Conservation (phyloP, 2,797 vertebrate species). For the Vultur gryphus region DNA sequence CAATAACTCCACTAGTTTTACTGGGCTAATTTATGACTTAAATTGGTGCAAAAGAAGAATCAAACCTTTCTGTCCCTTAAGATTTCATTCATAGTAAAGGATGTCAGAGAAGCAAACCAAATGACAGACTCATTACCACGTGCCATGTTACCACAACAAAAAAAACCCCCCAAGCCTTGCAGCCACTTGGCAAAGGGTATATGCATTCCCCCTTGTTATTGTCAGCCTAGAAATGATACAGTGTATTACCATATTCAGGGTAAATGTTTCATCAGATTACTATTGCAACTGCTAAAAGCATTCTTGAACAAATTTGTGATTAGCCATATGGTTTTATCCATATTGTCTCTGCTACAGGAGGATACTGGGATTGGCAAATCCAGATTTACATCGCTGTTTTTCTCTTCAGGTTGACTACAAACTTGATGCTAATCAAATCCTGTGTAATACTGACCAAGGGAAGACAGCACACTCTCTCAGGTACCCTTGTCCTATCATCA, state of each 20-base stretch:
- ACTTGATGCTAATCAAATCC: background rate
- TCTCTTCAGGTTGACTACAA: background rate
- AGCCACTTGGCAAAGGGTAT: background rate
- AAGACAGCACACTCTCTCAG: background rate
- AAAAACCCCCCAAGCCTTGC: background rate
- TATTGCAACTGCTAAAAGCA: background rate
- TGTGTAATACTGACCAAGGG: background rate
- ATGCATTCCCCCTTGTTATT: background rate
- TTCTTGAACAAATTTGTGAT: constrained; percentile 13
- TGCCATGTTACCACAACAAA: constrained; percentile 11
- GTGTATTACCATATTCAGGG: background rate
- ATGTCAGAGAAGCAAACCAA: background rate
- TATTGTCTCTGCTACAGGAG: background rate
- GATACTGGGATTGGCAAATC: background rate
- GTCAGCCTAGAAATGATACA: background rate
- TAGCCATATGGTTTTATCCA: background rate
- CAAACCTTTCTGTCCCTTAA: background rate
- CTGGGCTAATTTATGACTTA: background rate
- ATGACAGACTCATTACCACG: background rate
- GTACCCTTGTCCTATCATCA: too few species aligned
- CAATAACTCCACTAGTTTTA: background rate
- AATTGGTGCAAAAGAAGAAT: background rate
- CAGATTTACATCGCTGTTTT: background rate
- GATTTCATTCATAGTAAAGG: background rate
- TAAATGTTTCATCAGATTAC: constrained; percentile 1